Conservation (phyloP, 2,113 vertebrate species). For the Benthochromis sp. region DNA sequence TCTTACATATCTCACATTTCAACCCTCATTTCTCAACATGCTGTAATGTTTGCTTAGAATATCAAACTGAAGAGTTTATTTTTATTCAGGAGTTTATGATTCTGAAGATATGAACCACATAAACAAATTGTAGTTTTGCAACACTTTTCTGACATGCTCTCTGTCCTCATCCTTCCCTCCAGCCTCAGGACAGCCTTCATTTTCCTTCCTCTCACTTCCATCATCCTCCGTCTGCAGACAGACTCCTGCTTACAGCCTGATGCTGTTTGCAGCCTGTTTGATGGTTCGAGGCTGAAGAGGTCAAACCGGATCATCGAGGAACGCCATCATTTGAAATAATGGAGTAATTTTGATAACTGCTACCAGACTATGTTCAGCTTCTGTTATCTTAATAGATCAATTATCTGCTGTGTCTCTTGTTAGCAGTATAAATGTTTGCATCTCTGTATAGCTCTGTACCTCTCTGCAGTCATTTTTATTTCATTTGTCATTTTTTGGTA, state of each 20-base stretch:
- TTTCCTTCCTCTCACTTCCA: neutral
- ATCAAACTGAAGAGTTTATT: neutral
- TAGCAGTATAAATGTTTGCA: neutral
- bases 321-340: neutral
- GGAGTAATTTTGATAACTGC: neutral
- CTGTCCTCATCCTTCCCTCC: neutral
- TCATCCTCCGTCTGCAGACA: neutral
- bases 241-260: neutral
- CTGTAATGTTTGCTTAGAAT: neutral
- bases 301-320: neutral
- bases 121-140: neutral
- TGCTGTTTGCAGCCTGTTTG: neutral
- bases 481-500: neutral
- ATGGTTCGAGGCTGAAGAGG: neutral
- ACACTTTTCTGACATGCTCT: neutral
- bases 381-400: neutral
- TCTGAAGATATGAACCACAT: neutral
- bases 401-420: neutral
- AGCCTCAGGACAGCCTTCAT: neutral
- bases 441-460: neutral
- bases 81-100: neutral
- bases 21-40: neutral
- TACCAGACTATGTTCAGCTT: neutral
- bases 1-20: neutral
- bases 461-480: neutral